A percentile compares a stretch with the other conserved stretches of the same genome.
phyloP scores from a whole-genome alignment of 1,140 invertebrate genomes.

The Listronotus bonariensis region DNA sequence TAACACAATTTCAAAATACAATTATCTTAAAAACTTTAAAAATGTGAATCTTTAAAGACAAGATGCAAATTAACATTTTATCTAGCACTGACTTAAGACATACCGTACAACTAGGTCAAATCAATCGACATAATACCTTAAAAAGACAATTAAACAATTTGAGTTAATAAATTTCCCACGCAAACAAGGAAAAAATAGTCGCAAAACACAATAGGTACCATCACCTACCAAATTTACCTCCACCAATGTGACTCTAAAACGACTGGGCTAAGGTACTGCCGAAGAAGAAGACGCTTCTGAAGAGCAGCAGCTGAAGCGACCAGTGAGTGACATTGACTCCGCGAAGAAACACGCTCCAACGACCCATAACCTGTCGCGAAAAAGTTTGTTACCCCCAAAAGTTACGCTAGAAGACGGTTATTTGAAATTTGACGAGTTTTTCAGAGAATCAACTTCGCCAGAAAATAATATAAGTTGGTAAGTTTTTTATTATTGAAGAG shows the following conservation, averaged over 20 bases:
- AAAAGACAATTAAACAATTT: not conserved
- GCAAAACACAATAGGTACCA: slow-evolving; percentile 18
- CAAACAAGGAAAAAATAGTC: slow-evolving; percentile 7
- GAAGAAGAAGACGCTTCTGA: slow-evolving; percentile 29
- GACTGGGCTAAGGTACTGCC: slow-evolving; percentile 21
- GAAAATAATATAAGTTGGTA: too few relatives aligned
- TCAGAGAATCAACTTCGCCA: too few relatives aligned
- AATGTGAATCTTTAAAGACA: too few relatives aligned
- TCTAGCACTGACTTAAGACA: too few relatives aligned
- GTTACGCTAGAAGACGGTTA: too few relatives aligned
- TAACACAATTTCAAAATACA: too few relatives aligned
- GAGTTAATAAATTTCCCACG: slow-evolving; percentile 22
- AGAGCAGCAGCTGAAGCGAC: slow-evolving; percentile 24
- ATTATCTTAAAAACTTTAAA: too few relatives aligned
- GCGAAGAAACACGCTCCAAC: slow-evolving; percentile 22
- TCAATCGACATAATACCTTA: slow-evolving; percentile 7
- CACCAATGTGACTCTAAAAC: slow-evolving; percentile 13
- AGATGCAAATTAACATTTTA: too few relatives aligned
- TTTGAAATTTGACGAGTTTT: too few relatives aligned
- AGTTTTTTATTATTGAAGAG: too few relatives aligned
- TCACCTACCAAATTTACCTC: slow-evolving; percentile 21
- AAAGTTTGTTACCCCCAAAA: slow-evolving; percentile 33
- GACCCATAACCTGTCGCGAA: slow-evolving; percentile 25
- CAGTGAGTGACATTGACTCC: slow-evolving; percentile 40
- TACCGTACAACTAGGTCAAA: too few relatives aligned